Percentiles rank a stretch among this genome's conserved stretches.
Conservation (phyloP, 2,888 invertebrate genomes). For the Chaitophorus viminalis region DNA sequence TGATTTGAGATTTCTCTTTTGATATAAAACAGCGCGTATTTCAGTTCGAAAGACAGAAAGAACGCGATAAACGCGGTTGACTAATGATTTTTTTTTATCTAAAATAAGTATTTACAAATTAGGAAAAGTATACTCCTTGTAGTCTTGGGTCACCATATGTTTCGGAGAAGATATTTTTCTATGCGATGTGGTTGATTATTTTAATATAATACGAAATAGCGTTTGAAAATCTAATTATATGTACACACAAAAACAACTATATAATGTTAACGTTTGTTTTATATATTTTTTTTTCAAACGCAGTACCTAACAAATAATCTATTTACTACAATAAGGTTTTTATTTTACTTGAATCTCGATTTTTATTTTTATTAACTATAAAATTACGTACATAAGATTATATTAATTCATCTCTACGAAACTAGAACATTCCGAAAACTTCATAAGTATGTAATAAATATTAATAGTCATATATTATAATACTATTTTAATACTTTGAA, state of each 20-base stretch:
- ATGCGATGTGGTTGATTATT: neutral
- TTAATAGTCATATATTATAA: too few relatives aligned
- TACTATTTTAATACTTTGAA: too few relatives aligned
- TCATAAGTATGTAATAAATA: too few relatives aligned
- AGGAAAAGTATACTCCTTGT: neutral
- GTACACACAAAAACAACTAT: neutral
- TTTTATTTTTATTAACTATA: too few relatives aligned
- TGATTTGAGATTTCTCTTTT: neutral
- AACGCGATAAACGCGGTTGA: slow-evolving; percentile 4
- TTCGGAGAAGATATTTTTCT: neutral
- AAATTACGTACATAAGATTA: too few relatives aligned
- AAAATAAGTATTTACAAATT: neutral
- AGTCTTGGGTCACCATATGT: neutral
- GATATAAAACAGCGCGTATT: neutral
- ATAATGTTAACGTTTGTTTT: too few relatives aligned
- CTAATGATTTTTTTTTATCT: slow-evolving; percentile 1
- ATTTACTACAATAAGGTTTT: too few relatives aligned
- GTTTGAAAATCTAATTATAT: neutral
- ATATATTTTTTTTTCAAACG: too few relatives aligned
- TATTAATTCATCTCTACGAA: too few relatives aligned
- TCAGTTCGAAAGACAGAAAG: neutral
- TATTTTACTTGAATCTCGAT: too few relatives aligned
- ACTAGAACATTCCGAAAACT: too few relatives aligned
- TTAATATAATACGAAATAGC: neutral
- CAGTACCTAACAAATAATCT: too few relatives aligned